Conservation (phyloP, 2,797 vertebrate genomes). For the Myripristis jacobus region DNA sequence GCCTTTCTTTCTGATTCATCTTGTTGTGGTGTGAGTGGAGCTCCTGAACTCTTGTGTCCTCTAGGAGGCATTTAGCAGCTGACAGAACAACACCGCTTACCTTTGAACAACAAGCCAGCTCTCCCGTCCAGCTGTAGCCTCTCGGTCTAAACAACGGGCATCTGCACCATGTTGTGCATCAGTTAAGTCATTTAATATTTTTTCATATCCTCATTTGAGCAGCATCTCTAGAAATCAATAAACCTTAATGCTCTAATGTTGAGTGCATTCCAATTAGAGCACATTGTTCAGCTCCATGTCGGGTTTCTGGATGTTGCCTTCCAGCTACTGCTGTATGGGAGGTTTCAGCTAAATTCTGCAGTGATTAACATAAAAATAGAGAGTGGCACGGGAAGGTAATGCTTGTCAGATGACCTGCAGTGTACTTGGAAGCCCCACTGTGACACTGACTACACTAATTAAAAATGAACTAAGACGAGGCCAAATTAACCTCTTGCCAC, state of each 20-base stretch:
- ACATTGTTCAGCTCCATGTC: slow-evolving; percentile 17
- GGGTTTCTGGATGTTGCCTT: slow-evolving; percentile 14
- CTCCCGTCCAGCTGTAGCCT: too few relatives aligned
- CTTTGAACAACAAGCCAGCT: too few relatives aligned
- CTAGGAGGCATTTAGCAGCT: too few relatives aligned
- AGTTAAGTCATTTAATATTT: too few relatives aligned
- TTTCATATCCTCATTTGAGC: too few relatives aligned
- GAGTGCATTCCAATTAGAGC: slow-evolving; percentile 48
- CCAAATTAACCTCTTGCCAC: neutral
- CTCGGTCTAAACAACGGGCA: too few relatives aligned
- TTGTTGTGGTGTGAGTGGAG: too few relatives aligned
- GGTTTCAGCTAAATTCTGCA: slow-evolving; percentile 29
- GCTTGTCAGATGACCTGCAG: slow-evolving; percentile 29
- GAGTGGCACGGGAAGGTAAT: slow-evolving; percentile 11
- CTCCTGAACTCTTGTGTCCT: too few relatives aligned
- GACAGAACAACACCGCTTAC: too few relatives aligned
- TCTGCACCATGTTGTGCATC: too few relatives aligned
- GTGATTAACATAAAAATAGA: slow-evolving; percentile 42
- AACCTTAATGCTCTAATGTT: neutral
- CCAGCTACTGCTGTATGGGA: slow-evolving; percentile 22
- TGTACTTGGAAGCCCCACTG: neutral
- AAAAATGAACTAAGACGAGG: neutral
- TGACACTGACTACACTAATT: slow-evolving; percentile 20
- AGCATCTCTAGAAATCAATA: too few relatives aligned
- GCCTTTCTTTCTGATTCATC: too few relatives aligned